phyloP scores from a whole-genome alignment of 2,888 invertebrate species.

The Orthonychiurus folsomi region DNA sequence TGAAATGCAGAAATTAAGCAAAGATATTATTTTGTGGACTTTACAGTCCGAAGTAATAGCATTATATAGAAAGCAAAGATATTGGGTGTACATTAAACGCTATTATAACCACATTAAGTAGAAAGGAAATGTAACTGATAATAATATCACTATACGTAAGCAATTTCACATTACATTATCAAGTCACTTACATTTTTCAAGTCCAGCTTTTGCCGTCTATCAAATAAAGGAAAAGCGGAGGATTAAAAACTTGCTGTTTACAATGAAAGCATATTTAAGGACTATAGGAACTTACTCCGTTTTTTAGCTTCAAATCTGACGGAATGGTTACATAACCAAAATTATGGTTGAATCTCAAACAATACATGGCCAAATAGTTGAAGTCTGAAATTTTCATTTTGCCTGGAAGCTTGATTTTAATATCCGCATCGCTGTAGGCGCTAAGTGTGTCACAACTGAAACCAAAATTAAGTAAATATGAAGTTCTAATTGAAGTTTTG shows the following conservation, averaged over 20 bases:
- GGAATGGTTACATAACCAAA: conserved; percentile 83
- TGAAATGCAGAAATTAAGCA: background rate
- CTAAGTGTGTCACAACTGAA: conserved; percentile 62
- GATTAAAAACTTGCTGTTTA: too few relatives aligned
- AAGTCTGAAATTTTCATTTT: conserved; percentile 65
- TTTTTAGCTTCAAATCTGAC: conserved; percentile 20
- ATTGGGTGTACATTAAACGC: too few relatives aligned
- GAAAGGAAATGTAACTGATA: too few relatives aligned
- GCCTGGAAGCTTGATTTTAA: conserved; percentile 77
- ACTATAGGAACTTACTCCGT: conserved; percentile 11
- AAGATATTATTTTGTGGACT: background rate
- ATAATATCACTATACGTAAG: too few relatives aligned
- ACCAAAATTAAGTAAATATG: conserved; percentile 3
- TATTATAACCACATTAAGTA: too few relatives aligned
- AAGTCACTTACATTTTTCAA: background rate
- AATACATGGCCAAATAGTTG: conserved; percentile 85
- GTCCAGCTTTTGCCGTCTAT: background rate
- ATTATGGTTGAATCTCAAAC: conserved; percentile 78
- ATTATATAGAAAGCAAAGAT: too few relatives aligned
- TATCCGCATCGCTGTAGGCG: conserved; percentile 81
- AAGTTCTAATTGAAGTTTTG: too few relatives aligned
- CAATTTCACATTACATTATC: too few relatives aligned
- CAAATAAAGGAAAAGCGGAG: background rate
- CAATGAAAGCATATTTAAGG: too few relatives aligned
- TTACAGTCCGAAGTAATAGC: background rate